Evolutionary conservation across 2,888 invertebrate species (phyloP).

Genomic region (Harpagoxenus sublaevis): DNA sequence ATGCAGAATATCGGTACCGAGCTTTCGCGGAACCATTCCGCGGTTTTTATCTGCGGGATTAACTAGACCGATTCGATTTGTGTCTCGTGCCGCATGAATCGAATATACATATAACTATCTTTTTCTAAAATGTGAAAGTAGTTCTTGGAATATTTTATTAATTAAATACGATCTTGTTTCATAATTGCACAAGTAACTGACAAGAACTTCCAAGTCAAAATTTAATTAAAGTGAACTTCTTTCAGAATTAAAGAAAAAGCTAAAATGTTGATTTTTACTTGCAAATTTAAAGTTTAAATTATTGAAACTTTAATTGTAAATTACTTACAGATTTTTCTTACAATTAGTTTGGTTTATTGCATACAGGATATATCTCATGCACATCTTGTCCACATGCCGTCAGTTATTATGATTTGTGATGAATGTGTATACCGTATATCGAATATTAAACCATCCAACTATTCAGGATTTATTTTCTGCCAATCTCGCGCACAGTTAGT

Average conservation of each 20-base stretch:
- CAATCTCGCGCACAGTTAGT: slow-evolving; percentile 6
- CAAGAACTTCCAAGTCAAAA: background rate
- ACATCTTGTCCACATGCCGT: slow-evolving; percentile 17
- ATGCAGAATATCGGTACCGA: slow-evolving; percentile 43
- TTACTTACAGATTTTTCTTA: background rate
- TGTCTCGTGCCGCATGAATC: slow-evolving; percentile 44
- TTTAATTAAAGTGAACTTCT: background rate
- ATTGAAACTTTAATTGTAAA: background rate
- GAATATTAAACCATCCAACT: slow-evolving; percentile 3
- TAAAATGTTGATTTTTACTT: background rate
- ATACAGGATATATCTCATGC: background rate
- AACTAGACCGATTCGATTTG: slow-evolving; percentile 60
- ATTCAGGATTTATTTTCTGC: slow-evolving; percentile 20
- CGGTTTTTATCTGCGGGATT: slow-evolving; percentile 64
- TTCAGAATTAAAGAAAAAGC: background rate
- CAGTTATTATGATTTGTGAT: slow-evolving; percentile 61
- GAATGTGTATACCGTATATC: slow-evolving; percentile 8
- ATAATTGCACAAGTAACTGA: background rate
- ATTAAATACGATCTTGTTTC: background rate
- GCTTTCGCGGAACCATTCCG: slow-evolving; percentile 30
- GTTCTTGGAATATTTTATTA: background rate
- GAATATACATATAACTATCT: slow-evolving; percentile 2
- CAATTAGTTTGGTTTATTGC: background rate
- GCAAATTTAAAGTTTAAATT: background rate
- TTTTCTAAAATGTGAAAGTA: background rate